Evolutionary conservation across 1,140 invertebrate species (phyloP).

Genomic region (Pseudachorutes palmiensis): DNA sequence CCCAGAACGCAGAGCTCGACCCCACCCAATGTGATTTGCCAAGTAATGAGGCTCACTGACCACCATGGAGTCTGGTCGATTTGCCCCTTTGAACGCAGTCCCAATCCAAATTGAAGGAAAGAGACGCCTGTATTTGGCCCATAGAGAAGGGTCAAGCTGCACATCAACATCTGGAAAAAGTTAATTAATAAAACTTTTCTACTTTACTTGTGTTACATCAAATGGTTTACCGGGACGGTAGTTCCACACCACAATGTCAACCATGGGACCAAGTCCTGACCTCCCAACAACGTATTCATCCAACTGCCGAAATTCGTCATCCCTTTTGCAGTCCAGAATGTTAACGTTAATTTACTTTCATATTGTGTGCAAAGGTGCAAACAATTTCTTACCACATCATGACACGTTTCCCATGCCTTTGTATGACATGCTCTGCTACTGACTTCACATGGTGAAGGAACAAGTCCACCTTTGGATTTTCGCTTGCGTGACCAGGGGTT

Average conservation of each 20-base stretch:
- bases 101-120: slow-evolving; percentile 53
- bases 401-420: slow-evolving; percentile 43
- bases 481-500: slow-evolving; percentile 33
- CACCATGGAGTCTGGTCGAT: slow-evolving; percentile 43
- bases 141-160: slow-evolving; percentile 42
- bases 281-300: slow-evolving; percentile 53
- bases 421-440: slow-evolving; percentile 55
- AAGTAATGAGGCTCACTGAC: slow-evolving; percentile 56
- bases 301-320: slow-evolving; percentile 52
- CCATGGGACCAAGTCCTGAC: slow-evolving; percentile 43
- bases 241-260: slow-evolving; percentile 51
- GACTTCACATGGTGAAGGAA: slow-evolving; percentile 49
- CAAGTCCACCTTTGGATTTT: slow-evolving; percentile 46
- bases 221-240: slow-evolving; percentile 44
- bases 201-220: slow-evolving; percentile 33
- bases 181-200: slow-evolving; percentile 25
- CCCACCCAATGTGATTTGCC: slow-evolving; percentile 61
- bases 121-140: slow-evolving; percentile 47
- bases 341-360: slow-evolving; percentile 41
- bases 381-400: slow-evolving; percentile 5
- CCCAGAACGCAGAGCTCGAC: slow-evolving; percentile 48
- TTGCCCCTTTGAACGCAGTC: slow-evolving; percentile 52
- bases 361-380: no score
- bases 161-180: slow-evolving; percentile 36
- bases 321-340: slow-evolving; percentile 43